Evolutionary conservation across 2,797 vertebrate species (phyloP).

Genomic region (Tenualosa ilisha): DNA sequence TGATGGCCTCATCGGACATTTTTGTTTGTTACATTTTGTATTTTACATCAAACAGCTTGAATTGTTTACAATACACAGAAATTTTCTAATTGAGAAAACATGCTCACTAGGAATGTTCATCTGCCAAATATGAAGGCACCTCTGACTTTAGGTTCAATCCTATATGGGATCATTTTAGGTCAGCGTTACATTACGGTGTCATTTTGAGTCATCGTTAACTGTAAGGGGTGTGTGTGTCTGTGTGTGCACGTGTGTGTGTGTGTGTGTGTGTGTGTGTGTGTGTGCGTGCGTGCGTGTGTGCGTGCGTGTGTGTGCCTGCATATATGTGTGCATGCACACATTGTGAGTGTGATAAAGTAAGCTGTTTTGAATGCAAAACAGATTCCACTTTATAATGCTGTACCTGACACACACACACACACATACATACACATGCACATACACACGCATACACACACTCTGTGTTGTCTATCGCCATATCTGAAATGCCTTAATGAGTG

Average conservation of each 20-base stretch:
- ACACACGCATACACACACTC: too few species aligned
- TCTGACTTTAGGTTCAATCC: neutral
- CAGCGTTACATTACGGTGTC: neutral
- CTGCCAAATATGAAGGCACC: too few species aligned
- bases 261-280: neutral
- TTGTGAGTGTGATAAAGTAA: neutral
- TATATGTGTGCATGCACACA: neutral
- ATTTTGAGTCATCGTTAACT: neutral
- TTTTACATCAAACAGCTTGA: too few species aligned
- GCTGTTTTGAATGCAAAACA: neutral
- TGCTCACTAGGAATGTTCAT: too few species aligned
- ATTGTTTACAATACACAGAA: too few species aligned
- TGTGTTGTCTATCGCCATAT: conserved; percentile 36
- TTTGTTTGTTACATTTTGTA: too few species aligned
- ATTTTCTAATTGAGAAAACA: too few species aligned
- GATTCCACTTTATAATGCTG: neutral
- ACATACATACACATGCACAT: neutral
- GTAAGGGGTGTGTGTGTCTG: neutral
- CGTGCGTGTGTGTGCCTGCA: neutral
- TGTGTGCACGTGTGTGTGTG: neutral
- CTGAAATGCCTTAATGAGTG: conserved; percentile 67
- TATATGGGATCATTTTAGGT: neutral
- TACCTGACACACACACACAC: neutral
- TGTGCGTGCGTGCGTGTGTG: neutral
- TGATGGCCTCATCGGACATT: too few species aligned